phyloP scores from a whole-genome alignment of 1,140 invertebrate species.

The Neotoxoptera formosana region DNA sequence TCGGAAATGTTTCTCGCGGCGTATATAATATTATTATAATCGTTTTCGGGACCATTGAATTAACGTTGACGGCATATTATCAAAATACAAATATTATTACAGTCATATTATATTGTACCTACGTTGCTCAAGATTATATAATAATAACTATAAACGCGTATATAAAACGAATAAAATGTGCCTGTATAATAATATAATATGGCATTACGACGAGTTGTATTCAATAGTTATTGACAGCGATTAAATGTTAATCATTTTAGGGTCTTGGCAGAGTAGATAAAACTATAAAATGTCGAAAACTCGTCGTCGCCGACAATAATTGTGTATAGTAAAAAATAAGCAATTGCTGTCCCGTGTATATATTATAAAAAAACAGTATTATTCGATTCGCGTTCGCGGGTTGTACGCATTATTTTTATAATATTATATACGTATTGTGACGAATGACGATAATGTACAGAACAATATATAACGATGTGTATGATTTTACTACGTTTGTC shows the following conservation, averaged over 20 bases:
- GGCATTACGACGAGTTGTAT: neutral
- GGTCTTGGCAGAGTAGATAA: neutral
- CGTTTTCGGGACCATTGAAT: neutral
- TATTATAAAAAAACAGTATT: too few relatives aligned
- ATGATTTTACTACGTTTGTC: neutral
- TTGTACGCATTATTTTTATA: neutral
- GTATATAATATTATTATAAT: neutral
- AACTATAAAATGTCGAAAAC: neutral
- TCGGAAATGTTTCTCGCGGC: neutral
- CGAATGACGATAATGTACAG: neutral
- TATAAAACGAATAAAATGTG: neutral
- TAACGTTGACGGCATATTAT: neutral
- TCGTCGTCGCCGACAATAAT: neutral
- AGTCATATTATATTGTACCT: neutral
- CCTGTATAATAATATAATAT: neutral
- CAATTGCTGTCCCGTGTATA: neutral
- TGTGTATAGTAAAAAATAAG: neutral
- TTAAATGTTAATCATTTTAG: neutral
- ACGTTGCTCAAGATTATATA: neutral
- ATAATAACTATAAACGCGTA: neutral
- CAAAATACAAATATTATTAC: neutral
- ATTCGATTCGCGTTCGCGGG: neutral
- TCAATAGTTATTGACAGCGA: neutral
- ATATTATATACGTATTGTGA: neutral
- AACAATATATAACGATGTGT: neutral